Evolutionary conservation across 2,888 invertebrate species (phyloP).

Genomic region (Tortricodes alternella): DNA sequence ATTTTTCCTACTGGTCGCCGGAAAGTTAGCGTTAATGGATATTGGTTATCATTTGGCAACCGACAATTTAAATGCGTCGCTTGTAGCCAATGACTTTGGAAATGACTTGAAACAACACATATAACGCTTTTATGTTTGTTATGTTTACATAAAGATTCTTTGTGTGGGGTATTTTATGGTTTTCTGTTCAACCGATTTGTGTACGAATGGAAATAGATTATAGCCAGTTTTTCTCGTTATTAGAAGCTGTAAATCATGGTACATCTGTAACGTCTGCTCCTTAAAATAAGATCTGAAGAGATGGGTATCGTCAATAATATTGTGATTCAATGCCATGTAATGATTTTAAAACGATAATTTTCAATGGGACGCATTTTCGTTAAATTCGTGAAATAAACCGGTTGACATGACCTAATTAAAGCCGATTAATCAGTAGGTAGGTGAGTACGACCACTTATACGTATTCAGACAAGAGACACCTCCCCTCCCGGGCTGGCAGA

Average conservation of each 20-base stretch:
- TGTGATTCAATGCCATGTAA: slow-evolving; percentile 1
- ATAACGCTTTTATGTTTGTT: slow-evolving; percentile 78
- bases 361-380: no score
- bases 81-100: slow-evolving; percentile 73
- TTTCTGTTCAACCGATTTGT: slow-evolving; percentile 82
- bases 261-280: slow-evolving; percentile 70
- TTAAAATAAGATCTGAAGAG: slow-evolving; percentile 71
- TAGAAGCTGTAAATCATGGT: slow-evolving; percentile 78
- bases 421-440: slow-evolving; percentile 49
- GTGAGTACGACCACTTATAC: slow-evolving; percentile 38
- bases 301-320: slow-evolving; percentile 44
- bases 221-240: slow-evolving; percentile 81
- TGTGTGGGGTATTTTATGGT: slow-evolving; percentile 81
- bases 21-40: background rate
- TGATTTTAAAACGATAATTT: background rate
- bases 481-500: slow-evolving; percentile 46
- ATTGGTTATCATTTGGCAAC: slow-evolving; percentile 8
- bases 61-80: slow-evolving; percentile 47
- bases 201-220: slow-evolving; percentile 81
- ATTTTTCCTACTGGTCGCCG: slow-evolving; percentile 23
- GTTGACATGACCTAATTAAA: slow-evolving; percentile 39
- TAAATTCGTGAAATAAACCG: background rate
- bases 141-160: slow-evolving; percentile 82
- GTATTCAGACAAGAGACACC: slow-evolving; percentile 37
- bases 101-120: slow-evolving; percentile 81